Evolutionary conservation across 2,888 invertebrate genomes (phyloP).

Genomic region (Lamellibrachia satsuma): DNA sequence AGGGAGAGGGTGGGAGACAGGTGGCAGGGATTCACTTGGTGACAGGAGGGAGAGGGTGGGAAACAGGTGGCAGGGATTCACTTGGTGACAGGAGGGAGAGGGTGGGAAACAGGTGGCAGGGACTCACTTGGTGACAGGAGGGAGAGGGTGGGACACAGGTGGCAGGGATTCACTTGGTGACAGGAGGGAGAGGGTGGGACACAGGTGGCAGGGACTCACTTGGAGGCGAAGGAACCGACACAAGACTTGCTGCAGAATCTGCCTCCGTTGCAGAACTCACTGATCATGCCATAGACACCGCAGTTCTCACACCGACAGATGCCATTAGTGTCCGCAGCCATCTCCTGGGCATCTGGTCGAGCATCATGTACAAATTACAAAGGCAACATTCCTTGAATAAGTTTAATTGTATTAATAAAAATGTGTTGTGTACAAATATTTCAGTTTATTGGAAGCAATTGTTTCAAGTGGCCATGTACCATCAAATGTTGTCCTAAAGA

Average conservation of each 20-base stretch:
- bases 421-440: too few species aligned
- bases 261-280: slow-evolving; percentile 80
- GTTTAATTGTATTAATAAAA: too few species aligned
- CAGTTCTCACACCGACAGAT: slow-evolving; percentile 84
- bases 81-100: slow-evolving; percentile 53
- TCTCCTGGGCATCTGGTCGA: slow-evolving; percentile 7
- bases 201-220: slow-evolving; percentile 41
- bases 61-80: slow-evolving; percentile 32
- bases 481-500: too few species aligned
- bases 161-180: slow-evolving; percentile 52
- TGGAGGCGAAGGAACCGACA: slow-evolving; percentile 69
- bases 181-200: slow-evolving; percentile 34
- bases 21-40: slow-evolving; percentile 49
- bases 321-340: slow-evolving; percentile 70
- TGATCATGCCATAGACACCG: slow-evolving; percentile 83
- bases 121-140: slow-evolving; percentile 55
- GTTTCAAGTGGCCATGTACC: too few species aligned
- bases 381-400: not conserved
- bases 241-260: slow-evolving; percentile 76
- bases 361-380: not conserved
- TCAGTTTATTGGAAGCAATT: too few species aligned
- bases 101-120: not conserved
- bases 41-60: slow-evolving; percentile 43
- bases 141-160: not conserved
- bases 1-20: not conserved